Base-by-base conservation (phyloP, 2,797 vertebrate species). In the Hydrocynus forskahlii region DNA sequence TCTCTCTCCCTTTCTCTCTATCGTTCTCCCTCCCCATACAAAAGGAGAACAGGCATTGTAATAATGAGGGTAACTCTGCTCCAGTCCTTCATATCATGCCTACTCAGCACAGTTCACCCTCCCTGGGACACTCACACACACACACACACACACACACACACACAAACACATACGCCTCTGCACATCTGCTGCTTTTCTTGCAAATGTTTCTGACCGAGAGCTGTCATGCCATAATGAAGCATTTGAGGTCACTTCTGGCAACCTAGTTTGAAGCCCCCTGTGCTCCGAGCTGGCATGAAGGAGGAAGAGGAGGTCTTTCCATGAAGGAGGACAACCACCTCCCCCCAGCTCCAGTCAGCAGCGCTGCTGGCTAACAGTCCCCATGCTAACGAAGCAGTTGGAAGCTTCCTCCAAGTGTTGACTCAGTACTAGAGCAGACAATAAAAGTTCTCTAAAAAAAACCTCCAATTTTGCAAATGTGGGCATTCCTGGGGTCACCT, bases 51-150 rank as follows among this genome's bases (percentile, higher is more conserved):
- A 66, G 75, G 40, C 76, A 75, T n/a, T 48, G 68, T 80, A 72
- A 81, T 80, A 85, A 84, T 78, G 80, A 84, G 76, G 55, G 43
- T 76, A 77, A 70, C 72, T n/a, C 35, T 71, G 40, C 67, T 67
- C 70, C 76, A 81, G 84, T 72, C 76, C 68, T 81, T 82, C 73
- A 84, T 74, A 76, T 76, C 59, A 76, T 81, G 71, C 79, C 74
- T 76, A 72, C 76, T 85, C 83, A 82, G 83, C 83, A 85, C 78
- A 63, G 57, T 71, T 81, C 66, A 66, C 55, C 84, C 59, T 52
- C 78, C 54, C 68, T 63, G 78, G 74, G 69, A 80, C 48, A 50
- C 75, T 45, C 68, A 83, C 59, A 43, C 60, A 69, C 66, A 57
- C 52, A 40, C 29, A 38, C 54, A 59, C 71, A 73, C 71, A 40